Evolutionary conservation across 2,888 invertebrate genomes (phyloP).

Genomic region (Hyppa rectilinea): DNA sequence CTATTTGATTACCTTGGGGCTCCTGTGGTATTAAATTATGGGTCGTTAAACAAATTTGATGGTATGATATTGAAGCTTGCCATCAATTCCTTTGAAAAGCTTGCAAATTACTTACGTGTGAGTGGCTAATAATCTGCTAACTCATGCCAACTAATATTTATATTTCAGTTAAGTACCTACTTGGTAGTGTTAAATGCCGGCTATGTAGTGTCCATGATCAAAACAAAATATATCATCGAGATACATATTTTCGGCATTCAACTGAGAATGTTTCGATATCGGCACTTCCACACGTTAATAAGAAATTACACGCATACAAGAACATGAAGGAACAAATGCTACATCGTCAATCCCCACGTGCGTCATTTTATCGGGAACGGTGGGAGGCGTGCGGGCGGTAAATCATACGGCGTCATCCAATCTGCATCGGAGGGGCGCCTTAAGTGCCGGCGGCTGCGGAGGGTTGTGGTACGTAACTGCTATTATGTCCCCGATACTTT

Average conservation of each 20-base stretch:
- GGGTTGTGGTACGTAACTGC: conserved; percentile 58
- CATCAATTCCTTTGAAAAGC: conserved; percentile 53
- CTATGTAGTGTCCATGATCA: not conserved
- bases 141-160: not conserved
- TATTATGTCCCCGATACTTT: conserved; percentile 32
- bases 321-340: conserved; percentile 55
- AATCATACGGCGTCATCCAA: conserved; percentile 74
- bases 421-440: conserved; percentile 71
- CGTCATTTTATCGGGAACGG: conserved; percentile 67
- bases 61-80: conserved; percentile 57
- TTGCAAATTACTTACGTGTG: conserved; percentile 46
- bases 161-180: not conserved
- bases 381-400: conserved; percentile 64
- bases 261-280: conserved; percentile 24
- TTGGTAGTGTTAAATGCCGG: too few relatives aligned
- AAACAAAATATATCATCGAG: not conserved
- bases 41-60: conserved; percentile 64
- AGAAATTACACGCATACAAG: conserved; percentile 53
- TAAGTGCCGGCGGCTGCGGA: conserved; percentile 65
- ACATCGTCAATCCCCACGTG: conserved; percentile 59
- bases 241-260: conserved; percentile 16
- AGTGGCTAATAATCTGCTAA: conserved; percentile 14
- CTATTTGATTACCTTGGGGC: conserved; percentile 67
- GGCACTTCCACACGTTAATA: conserved; percentile 44
- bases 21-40: conserved; percentile 58